phyloP scores from a whole-genome alignment of 2,797 vertebrate species.

The Nannoperca obscura region DNA sequence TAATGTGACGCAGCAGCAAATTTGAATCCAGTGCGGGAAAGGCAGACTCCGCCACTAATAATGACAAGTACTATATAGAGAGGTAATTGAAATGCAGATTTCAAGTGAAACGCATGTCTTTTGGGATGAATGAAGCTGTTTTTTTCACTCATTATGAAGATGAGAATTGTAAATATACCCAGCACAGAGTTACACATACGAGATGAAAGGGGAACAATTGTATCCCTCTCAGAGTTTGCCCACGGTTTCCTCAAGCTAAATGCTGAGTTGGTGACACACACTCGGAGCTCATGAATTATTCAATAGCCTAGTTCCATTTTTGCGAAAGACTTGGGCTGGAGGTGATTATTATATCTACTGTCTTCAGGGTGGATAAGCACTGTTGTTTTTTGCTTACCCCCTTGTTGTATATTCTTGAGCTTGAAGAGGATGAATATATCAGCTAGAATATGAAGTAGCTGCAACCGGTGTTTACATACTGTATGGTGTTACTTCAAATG shows the following conservation, averaged over 20 bases:
- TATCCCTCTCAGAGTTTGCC: constrained; percentile 66
- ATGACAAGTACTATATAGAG: not conserved
- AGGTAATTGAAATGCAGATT: not conserved
- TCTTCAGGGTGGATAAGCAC: constrained; percentile 80
- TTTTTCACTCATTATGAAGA: constrained; percentile 53
- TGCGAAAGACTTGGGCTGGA: constrained; percentile 64
- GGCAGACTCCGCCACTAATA: not conserved
- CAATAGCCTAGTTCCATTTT: constrained; percentile 79
- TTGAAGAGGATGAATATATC: constrained; percentile 69
- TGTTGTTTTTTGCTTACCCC: constrained; percentile 54
- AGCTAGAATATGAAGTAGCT: constrained; percentile 64
- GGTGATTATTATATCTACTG: constrained; percentile 83
- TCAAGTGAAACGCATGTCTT: constrained; percentile 34
- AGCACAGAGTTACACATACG: constrained; percentile 48
- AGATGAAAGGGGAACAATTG: constrained; percentile 72
- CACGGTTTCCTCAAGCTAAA: constrained; percentile 77
- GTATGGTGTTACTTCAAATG: constrained; percentile 50
- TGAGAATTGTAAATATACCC: constrained; percentile 59
- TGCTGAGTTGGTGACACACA: constrained; percentile 78
- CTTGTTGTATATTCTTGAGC: constrained; percentile 58
- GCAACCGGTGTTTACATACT: constrained; percentile 63
- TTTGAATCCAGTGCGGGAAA: not conserved
- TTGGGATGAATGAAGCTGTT: constrained; percentile 13
- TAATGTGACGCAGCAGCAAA: not conserved
- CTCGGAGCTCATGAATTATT: constrained; percentile 77